phyloP scores from a whole-genome alignment of 1,140 invertebrate species.

The Zaprionus lachaisei region DNA sequence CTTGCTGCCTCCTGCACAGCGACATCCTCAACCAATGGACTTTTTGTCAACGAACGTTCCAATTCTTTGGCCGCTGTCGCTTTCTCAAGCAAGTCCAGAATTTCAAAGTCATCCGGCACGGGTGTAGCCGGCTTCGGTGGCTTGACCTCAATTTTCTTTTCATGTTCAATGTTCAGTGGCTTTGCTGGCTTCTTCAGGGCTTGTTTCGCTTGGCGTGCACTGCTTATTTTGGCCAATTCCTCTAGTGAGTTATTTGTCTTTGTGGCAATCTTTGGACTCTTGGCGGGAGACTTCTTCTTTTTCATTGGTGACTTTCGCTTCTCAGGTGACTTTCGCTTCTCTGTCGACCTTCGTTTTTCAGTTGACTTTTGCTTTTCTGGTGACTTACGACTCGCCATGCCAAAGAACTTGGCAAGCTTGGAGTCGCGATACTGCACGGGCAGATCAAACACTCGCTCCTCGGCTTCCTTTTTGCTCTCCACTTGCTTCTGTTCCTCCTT shows the following conservation, averaged over 20 bases:
- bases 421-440: slow-evolving; percentile 74
- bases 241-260: slow-evolving; percentile 66
- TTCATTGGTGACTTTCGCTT: slow-evolving; percentile 66
- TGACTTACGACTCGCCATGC: slow-evolving; percentile 56
- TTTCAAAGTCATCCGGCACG: slow-evolving; percentile 70
- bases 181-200: slow-evolving; percentile 31
- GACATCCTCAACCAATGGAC: slow-evolving; percentile 46
- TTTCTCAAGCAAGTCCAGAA: slow-evolving; percentile 65
- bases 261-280: slow-evolving; percentile 28
- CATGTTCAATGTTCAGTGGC: slow-evolving; percentile 2
- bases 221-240: slow-evolving; percentile 64
- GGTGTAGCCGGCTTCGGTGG: slow-evolving; percentile 50
- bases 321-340: slow-evolving; percentile 44
- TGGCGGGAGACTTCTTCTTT: slow-evolving; percentile 60
- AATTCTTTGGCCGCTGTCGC: slow-evolving; percentile 62
- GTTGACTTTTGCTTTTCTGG: slow-evolving; percentile 70
- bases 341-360: neutral
- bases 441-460: slow-evolving; percentile 32
- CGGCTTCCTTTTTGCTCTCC: slow-evolving; percentile 22
- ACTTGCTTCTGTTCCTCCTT: slow-evolving; percentile 55
- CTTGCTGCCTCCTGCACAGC: neutral
- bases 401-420: slow-evolving; percentile 78
- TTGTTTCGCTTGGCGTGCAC: slow-evolving; percentile 55
- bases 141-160: slow-evolving; percentile 11
- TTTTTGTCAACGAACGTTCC: slow-evolving; percentile 67